phyloP scores from a whole-genome alignment of 2,888 invertebrate species.

The Notocelia uddmanniana region DNA sequence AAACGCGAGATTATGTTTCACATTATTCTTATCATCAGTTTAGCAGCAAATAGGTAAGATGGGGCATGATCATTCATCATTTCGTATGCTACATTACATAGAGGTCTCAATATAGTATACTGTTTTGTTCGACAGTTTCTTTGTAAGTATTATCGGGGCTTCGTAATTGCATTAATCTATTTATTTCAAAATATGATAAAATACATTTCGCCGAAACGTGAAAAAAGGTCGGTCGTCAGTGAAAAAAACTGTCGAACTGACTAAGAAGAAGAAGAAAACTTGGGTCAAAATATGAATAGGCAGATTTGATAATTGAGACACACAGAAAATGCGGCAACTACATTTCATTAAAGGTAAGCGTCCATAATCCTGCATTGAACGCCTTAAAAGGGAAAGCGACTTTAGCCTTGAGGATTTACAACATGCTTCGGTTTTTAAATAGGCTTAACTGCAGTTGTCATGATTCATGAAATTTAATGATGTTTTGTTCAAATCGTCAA shows the following conservation, averaged over 20 bases:
- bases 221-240: too few relatives aligned
- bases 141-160: neutral
- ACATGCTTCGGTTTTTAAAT: too few relatives aligned
- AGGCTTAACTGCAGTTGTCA: neutral
- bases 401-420: too few relatives aligned
- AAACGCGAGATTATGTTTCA: neutral
- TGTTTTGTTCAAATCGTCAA: constrained; percentile 4
- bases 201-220: too few relatives aligned
- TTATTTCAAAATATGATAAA: too few relatives aligned
- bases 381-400: too few relatives aligned
- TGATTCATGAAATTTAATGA: neutral
- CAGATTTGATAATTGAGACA: too few relatives aligned
- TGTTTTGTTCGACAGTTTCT: too few relatives aligned
- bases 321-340: too few relatives aligned
- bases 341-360: too few relatives aligned
- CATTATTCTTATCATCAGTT: neutral
- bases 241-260: neutral
- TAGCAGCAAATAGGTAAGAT: neutral
- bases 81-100: neutral
- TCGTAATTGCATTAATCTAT: neutral
- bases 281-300: neutral
- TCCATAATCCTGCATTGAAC: too few relatives aligned
- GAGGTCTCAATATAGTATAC: neutral
- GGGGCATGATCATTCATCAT: neutral
- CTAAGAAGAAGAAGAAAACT: neutral